A percentile compares a stretch with the other conserved stretches of the same genome.
Evolutionary conservation across 2,888 invertebrate genomes (phyloP).

Genomic region (Dryococelus australis): DNA sequence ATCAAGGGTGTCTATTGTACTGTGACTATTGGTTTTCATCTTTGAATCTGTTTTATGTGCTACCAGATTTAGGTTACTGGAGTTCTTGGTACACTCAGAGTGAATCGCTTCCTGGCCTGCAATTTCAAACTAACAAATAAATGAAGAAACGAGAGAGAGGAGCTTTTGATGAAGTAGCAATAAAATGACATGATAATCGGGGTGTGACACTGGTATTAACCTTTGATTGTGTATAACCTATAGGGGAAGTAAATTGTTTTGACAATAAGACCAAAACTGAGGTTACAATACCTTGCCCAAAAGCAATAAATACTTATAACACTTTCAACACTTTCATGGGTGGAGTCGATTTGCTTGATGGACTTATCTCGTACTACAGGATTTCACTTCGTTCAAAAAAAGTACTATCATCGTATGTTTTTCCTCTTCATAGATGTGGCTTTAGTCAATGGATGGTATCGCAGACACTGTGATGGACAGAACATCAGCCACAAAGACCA

Average conservation of each 20-base stretch:
- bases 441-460: too few relatives aligned
- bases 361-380: too few relatives aligned
- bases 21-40: slow-evolving; percentile 7
- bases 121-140: neutral
- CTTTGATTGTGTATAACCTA: neutral
- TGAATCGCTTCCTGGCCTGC: slow-evolving; percentile 18
- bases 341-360: slow-evolving; percentile 37
- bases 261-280: neutral
- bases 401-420: too few relatives aligned
- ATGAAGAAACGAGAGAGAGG: slow-evolving; percentile 34
- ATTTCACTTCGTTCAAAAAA: too few relatives aligned
- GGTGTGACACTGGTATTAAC: slow-evolving; percentile 25
- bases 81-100: neutral
- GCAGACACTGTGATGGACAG: too few relatives aligned
- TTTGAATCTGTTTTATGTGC: neutral
- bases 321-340: slow-evolving; percentile 30
- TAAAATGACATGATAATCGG: slow-evolving; percentile 33
- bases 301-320: too few relatives aligned
- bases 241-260: neutral
- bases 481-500: neutral
- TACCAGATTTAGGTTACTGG: neutral
- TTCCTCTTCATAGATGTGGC: too few relatives aligned
- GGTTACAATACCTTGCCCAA: neutral
- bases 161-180: slow-evolving; percentile 25
- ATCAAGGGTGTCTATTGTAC: neutral